Evolutionary conservation across 2,888 invertebrate species (phyloP).

Genomic region (Agrotis ipsilon): DNA sequence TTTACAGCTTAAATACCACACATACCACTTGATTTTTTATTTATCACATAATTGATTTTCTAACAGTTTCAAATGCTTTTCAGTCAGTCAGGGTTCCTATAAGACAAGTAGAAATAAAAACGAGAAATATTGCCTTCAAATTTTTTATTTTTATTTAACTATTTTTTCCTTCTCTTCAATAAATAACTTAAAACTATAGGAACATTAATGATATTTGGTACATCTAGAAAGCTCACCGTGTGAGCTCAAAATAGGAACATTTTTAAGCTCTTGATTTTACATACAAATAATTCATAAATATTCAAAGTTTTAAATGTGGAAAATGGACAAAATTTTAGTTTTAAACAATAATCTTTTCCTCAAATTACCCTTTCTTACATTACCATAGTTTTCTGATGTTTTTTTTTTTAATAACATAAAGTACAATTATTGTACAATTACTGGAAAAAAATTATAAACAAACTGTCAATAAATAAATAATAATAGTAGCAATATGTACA

Average conservation of each 20-base stretch:
- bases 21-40: too few relatives aligned
- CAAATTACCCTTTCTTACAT: background rate
- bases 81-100: too few relatives aligned
- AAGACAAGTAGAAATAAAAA: conserved; percentile 1
- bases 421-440: too few relatives aligned
- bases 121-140: background rate
- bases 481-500: too few relatives aligned
- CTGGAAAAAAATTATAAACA: too few relatives aligned
- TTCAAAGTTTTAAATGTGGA: too few relatives aligned
- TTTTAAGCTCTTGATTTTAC: background rate
- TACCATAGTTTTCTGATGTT: too few relatives aligned
- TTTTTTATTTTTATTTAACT: conserved; percentile 20
- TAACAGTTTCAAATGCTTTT: too few relatives aligned
- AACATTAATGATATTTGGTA: conserved; percentile 27
- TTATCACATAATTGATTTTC: too few relatives aligned
- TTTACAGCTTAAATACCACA: too few relatives aligned
- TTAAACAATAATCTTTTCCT: too few relatives aligned
- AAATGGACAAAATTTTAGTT: background rate
- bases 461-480: too few relatives aligned
- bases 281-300: background rate
- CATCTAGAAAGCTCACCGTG: background rate
- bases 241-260: conserved; percentile 40
- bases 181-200: conserved; percentile 52
- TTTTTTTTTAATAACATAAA: background rate
- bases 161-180: conserved; percentile 25